Conservation (phyloP, 2,113 vertebrate genomes). For the Mugil cephalus region DNA sequence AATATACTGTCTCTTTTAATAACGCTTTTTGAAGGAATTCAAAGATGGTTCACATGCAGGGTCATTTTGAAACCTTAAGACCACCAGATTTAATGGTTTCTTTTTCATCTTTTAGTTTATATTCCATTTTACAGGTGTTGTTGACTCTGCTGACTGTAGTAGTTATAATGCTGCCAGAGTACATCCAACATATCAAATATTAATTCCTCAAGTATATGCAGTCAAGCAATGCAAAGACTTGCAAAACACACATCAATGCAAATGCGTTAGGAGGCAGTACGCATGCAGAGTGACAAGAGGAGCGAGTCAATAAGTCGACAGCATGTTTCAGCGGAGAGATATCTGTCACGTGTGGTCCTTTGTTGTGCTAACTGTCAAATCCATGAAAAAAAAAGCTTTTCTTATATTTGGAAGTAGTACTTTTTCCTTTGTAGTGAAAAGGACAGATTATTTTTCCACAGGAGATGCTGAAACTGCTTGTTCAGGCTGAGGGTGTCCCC, state of each 20-base stretch:
- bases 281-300: constrained; percentile 1
- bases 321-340: constrained; percentile 24
- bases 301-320: constrained; percentile 37
- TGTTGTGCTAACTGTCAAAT: constrained; percentile 46
- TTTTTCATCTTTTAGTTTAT: constrained; percentile 17
- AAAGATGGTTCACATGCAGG: background rate
- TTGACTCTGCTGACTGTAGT: background rate
- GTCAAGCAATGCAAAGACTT: constrained; percentile 27
- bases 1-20: background rate
- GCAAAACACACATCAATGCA: constrained; percentile 28
- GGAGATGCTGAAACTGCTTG: background rate
- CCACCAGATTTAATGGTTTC: constrained; percentile 6
- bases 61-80: constrained; percentile 5
- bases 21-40: background rate
- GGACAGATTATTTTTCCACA: constrained; percentile 4
- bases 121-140: constrained; percentile 6
- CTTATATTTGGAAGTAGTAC: constrained; percentile 3
- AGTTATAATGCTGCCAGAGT: constrained; percentile 39
- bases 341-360: constrained; percentile 20
- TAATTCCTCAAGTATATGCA: constrained; percentile 53
- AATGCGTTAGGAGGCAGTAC: constrained; percentile 10
- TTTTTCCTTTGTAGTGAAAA: constrained; percentile 23
- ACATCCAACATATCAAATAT: constrained; percentile 36
- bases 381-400: constrained; percentile 28
- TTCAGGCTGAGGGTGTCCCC: constrained; percentile 17